Conservation (phyloP, 2,113 vertebrate genomes). For the Furnarius figulus region DNA sequence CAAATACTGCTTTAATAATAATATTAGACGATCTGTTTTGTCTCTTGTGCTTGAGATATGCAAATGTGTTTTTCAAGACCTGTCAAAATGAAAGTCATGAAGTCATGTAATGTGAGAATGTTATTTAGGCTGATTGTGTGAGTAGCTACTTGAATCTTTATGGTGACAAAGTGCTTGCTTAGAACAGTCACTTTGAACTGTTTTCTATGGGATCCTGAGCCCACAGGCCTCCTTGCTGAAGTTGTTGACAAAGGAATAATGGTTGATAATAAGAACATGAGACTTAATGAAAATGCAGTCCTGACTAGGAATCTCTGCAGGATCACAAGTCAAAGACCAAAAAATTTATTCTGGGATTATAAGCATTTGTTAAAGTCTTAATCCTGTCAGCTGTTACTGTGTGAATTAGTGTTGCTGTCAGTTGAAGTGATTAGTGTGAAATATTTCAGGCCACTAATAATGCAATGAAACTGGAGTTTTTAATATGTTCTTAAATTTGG, state of each 20-base stretch:
- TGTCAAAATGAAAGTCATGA: slow-evolving; percentile 14
- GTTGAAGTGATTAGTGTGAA: slow-evolving; percentile 5
- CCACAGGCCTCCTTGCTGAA: background rate
- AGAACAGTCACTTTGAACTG: background rate
- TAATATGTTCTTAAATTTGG: background rate
- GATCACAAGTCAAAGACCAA: background rate
- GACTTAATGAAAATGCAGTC: background rate
- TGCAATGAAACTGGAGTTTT: background rate
- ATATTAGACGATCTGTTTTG: slow-evolving; percentile 17
- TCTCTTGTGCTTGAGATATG: slow-evolving; percentile 19
- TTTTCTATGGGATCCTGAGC: background rate
- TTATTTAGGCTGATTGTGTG: background rate
- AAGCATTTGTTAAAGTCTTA: slow-evolving; percentile 4
- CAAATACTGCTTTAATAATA: slow-evolving; percentile 19
- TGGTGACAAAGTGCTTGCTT: background rate
- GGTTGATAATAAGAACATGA: background rate
- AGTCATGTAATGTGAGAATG: background rate
- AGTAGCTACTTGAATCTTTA: background rate
- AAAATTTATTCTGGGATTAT: background rate
- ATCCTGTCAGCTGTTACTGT: slow-evolving; percentile 7
- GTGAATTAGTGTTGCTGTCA: slow-evolving; percentile 35
- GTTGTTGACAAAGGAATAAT: background rate
- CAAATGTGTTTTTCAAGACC: slow-evolving; percentile 16
- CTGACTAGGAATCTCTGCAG: background rate
- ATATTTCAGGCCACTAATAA: background rate